Evolutionary conservation across 2,113 vertebrate species (phyloP).

Genomic region (Tenebrosternarchus preto): DNA sequence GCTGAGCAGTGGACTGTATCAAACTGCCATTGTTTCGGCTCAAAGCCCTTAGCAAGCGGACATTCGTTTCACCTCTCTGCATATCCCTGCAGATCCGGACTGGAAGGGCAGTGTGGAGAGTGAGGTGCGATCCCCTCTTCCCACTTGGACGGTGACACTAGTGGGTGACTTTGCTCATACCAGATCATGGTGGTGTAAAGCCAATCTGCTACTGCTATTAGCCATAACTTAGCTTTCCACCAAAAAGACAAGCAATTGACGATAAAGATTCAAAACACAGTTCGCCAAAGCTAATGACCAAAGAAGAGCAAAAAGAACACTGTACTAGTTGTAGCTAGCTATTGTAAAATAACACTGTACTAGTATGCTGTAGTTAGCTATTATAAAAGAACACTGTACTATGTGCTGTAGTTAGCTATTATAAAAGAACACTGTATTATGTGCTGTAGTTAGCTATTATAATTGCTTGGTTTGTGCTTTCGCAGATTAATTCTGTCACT

Average conservation of each 20-base stretch:
- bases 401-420: too few relatives aligned
- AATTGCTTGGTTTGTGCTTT: background rate
- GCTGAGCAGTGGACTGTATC: background rate
- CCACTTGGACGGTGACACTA: slow-evolving; percentile 12
- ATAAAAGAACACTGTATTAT: background rate
- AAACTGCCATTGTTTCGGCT: background rate
- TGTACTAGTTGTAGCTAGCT: background rate
- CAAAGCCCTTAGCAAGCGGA: background rate
- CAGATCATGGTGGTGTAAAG: background rate
- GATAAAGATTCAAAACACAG: background rate
- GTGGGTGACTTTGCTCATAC: background rate
- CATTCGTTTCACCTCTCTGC: background rate
- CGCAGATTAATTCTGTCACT: background rate
- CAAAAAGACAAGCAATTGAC: too few relatives aligned
- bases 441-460: background rate
- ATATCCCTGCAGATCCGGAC: background rate
- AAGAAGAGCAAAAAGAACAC: background rate
- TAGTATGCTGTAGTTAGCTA: background rate
- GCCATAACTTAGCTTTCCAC: too few relatives aligned
- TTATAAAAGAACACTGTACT: background rate
- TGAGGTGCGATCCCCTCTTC: background rate
- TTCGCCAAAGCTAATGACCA: background rate
- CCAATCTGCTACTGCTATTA: too few relatives aligned
- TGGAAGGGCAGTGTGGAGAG: background rate
- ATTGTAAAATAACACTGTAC: too few relatives aligned